A percentile compares a stretch with the other conserved stretches of the same genome.
These are phyloP conservation scores for Ginglymostoma cirratum DNA, from an alignment of 2,113 vertebrate species.

Conservation along the genomic window DNA sequence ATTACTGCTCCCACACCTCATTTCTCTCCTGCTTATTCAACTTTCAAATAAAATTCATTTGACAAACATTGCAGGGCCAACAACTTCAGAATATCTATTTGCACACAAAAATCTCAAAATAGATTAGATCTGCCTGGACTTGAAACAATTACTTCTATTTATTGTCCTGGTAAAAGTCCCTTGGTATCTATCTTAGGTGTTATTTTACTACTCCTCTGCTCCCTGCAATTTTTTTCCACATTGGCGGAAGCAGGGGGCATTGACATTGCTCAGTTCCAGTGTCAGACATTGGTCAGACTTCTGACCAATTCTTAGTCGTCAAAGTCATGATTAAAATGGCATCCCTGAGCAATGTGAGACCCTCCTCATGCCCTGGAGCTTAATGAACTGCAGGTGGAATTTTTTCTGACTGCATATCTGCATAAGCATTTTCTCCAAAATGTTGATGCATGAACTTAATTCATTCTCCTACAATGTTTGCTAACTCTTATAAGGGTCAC, in stretches of 20 bases:
- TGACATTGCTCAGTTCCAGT: background rate
- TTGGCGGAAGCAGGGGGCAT: background rate
- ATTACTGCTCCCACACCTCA: background rate
- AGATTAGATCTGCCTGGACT: background rate
- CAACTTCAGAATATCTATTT: background rate
- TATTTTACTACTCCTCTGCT: background rate
- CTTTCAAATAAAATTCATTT: background rate
- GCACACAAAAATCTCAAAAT: background rate
- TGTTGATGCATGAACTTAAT: background rate
- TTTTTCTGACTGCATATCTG: background rate
- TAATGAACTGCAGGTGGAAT: background rate
- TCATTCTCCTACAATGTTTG: background rate
- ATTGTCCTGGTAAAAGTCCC: background rate
- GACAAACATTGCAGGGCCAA: background rate
- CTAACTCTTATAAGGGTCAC: background rate
- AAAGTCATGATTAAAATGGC: background rate
- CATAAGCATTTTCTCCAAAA: background rate
- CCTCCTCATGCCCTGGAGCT: background rate
- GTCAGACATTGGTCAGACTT: background rate
- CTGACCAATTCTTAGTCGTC: background rate
- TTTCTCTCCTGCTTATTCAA: background rate
- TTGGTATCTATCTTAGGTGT: background rate
- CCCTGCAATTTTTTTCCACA: background rate
- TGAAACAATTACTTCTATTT: background rate
- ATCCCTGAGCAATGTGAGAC: background rate